Base-by-base conservation (phyloP, 2,113 vertebrate species). In the Tonatia bakeri region DNA sequence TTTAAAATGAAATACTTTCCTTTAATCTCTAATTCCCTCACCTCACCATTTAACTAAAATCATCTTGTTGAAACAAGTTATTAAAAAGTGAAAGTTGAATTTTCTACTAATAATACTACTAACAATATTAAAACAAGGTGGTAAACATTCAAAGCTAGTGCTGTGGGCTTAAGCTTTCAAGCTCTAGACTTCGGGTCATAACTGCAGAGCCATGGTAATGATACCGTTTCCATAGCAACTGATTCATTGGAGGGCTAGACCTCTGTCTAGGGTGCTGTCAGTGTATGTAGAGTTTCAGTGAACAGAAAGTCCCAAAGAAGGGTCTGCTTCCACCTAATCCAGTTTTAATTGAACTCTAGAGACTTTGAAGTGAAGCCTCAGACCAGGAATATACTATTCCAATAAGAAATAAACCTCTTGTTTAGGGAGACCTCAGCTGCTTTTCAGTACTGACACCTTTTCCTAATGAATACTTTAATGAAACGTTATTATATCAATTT, bases 321-420 rank as follows among this genome's bases (percentile, higher is more conserved):
- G 98, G 96, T 95, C 97, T 98, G 98, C 98, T 98, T 97, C 98
- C 94, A 98, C 98, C 98, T 99, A 99, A 99, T 99, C 99, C 99
- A 98, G 98, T 99, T 99, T 99, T 99, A 99, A 99, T 99, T 99
- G 99, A 99, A 99, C 99, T 99, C 99, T 98, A 98, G 99, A 99
- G 99, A 99, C 99, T 99, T 99, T 99, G 99, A 99, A 99, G 99
- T 99, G 99, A 98, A 98, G 98, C 99, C 97, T 98, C 96, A 87
- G 99, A 99, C 97, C 99, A 98, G 98, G 98, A 99, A 98, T 98
- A 87, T 97, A 43, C 98, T 97, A 93, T 98, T 98, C 98, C 98
- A 97, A 76, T 36, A 96, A 11, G 65, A 96, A 97, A 96, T 97
- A 97, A 90, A 97, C 96, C 97, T 97, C 95, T 96, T 97, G 97